Evolutionary conservation across 1,140 invertebrate genomes (phyloP), one percentile per base, ranked within the genome.

Genomic region (Doryteuthis pealeii): DNA sequence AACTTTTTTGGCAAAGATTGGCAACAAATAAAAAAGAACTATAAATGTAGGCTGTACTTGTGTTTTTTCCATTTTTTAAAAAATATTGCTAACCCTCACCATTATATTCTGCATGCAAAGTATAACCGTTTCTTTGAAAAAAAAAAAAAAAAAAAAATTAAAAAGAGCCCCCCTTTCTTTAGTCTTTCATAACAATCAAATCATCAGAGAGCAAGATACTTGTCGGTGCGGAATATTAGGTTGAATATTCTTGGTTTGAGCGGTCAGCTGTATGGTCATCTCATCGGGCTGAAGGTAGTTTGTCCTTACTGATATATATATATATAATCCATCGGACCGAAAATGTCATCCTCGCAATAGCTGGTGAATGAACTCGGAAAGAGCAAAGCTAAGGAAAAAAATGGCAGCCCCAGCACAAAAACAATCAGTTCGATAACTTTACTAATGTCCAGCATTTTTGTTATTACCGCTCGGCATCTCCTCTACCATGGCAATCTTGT

Each of bases 401-500:
- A n/a, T n/a, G 85, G 89, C 78, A 12, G 90, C 90, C n/a, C 90
- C 90, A 18, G 87, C 77, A 79, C 89, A 90, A 81, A 91, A 10
- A 89, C 76, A 3, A 88, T 85, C 28, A 91, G 81, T 1, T 90
- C 90, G 49, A 89, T 84, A 6, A 90, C 81, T 77, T 90, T 90
- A 78, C 88, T 89, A 71, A 87, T 80, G 77, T 90, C 90, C 67
- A 91, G 80, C 33, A 88, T 88, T n/a, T n/a, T 85, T 82, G 83
- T 91, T 91, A 82, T 89, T n/a, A 90, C 22, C 81, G 74, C 32
- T 88, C 81, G 10, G 89, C 89, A 65, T 78, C 81, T 22, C 85
- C 82, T 91, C 90, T 18, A 90, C 80, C 65, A 90, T 86, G 54
- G 88, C 88, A 32, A 89, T 80, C 30, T 81, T 77, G 75, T 18